These are phyloP conservation scores for Ylistrum balloti DNA, from an alignment of 1,140 invertebrate species.

Conservation along the genomic window DNA sequence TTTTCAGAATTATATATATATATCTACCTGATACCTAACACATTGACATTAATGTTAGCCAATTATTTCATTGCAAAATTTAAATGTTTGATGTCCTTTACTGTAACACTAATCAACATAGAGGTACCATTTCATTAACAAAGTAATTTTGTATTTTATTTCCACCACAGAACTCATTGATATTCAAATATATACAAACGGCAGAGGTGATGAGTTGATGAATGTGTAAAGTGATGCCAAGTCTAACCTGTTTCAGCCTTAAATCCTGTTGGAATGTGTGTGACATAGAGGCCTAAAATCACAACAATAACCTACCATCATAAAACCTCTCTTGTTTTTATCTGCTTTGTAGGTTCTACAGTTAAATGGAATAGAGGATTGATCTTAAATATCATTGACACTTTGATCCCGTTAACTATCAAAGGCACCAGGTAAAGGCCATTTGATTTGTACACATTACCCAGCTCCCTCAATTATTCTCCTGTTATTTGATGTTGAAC, in stretches of 20 bases:
- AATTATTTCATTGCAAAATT: slow-evolving; percentile 30
- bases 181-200: slow-evolving; percentile 34
- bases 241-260: no score
- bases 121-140: not conserved
- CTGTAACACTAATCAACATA: not conserved
- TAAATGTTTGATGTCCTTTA: not conserved
- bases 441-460: not conserved
- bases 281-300: not conserved
- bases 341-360: slow-evolving; percentile 27
- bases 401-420: slow-evolving; percentile 1
- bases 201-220: slow-evolving; percentile 15
- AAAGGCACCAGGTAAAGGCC: not conserved
- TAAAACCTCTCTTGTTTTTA: slow-evolving; percentile 11
- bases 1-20: not conserved
- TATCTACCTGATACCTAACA: not conserved
- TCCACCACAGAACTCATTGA: slow-evolving; percentile 12
- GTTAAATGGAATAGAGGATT: slow-evolving; percentile 20
- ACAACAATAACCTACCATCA: not conserved
- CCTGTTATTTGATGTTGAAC: not conserved
- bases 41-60: not conserved
- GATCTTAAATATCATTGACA: slow-evolving; percentile 22
- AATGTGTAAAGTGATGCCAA: not conserved
- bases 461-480: not conserved
- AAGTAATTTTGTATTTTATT: slow-evolving; percentile 16
- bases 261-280: not conserved